Conservation (phyloP, 35 echinoderm and acorn worm species). For the Hemicentrotus pulcherrimus region DNA sequence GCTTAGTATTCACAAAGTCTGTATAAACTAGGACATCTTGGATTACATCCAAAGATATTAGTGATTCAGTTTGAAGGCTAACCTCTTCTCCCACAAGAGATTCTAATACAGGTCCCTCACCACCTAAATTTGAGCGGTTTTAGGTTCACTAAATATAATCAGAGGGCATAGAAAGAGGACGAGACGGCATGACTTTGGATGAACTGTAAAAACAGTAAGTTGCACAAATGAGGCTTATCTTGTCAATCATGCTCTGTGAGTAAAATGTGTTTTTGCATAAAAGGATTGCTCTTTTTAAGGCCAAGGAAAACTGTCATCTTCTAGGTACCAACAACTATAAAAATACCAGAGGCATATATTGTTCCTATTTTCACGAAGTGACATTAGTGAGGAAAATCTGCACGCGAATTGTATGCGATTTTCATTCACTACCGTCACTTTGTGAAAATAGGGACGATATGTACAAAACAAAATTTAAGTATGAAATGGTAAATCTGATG, state of each 20-base stretch:
- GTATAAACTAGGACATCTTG: not conserved
- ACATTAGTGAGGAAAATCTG: no score
- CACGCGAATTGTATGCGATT: no score
- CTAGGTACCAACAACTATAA: no score
- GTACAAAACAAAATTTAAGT: no score
- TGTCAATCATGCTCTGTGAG: not conserved
- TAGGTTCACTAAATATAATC: conserved; percentile 2
- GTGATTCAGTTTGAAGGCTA: not conserved
- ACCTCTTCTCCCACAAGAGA: not conserved
- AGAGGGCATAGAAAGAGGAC: not conserved
- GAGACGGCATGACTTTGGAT: not conserved
- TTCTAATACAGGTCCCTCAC: not conserved
- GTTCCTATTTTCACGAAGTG: no score
- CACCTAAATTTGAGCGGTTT: not conserved
- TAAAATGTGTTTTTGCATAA: not conserved
- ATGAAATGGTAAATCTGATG: no score
- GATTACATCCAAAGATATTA: not conserved
- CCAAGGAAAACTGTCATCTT: not conserved
- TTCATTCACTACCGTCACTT: no score
- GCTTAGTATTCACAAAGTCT: not conserved
- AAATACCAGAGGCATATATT: no score
- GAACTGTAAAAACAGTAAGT: not conserved
- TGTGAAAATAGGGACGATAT: no score
- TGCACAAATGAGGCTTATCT: not conserved
- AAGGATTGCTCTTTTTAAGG: not conserved